A percentile compares a stretch with the other conserved stretches of the same genome.
These are phyloP conservation scores for Melanerpes formicivorus DNA, from an alignment of 2,113 vertebrate species.

Conservation along the genomic window DNA sequence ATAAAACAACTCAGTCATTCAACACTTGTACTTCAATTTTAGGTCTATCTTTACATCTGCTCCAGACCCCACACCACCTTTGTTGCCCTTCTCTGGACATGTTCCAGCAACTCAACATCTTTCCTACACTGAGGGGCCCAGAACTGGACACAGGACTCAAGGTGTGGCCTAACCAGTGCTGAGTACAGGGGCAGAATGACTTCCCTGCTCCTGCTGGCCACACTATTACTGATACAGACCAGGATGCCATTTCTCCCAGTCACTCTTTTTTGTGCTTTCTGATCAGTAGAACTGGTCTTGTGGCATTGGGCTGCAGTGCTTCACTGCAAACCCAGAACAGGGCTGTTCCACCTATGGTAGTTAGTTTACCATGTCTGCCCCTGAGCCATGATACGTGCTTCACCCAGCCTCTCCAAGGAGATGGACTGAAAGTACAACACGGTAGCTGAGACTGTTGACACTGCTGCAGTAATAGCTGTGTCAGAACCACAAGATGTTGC, in stretches of 20 bases:
- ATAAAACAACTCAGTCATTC: not conserved
- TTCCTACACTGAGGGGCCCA: too few species aligned
- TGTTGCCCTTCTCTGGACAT: too few species aligned
- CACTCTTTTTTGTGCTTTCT: not conserved
- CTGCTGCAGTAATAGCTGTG: not conserved
- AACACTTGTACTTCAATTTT: slow-evolving; percentile 2
- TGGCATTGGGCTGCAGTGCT: not conserved
- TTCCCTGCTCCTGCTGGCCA: too few species aligned
- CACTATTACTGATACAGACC: too few species aligned
- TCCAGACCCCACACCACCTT: too few species aligned
- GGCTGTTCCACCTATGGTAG: not conserved
- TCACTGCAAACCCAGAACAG: not conserved
- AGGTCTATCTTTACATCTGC: not conserved
- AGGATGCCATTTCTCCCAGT: not conserved
- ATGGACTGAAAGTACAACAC: not conserved
- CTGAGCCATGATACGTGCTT: accelerated
- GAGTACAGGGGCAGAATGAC: too few species aligned
- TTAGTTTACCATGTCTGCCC: not conserved
- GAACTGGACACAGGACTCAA: too few species aligned
- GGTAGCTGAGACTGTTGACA: not conserved
- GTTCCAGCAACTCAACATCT: too few species aligned
- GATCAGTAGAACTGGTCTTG: not conserved
- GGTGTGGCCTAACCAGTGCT: too few species aligned
- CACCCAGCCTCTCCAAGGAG: accelerated
- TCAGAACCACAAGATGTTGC: slow-evolving; percentile 25